These are phyloP conservation scores for Apaloderma vittatum DNA, from an alignment of 2,113 vertebrate species.

Conservation along the genomic window DNA sequence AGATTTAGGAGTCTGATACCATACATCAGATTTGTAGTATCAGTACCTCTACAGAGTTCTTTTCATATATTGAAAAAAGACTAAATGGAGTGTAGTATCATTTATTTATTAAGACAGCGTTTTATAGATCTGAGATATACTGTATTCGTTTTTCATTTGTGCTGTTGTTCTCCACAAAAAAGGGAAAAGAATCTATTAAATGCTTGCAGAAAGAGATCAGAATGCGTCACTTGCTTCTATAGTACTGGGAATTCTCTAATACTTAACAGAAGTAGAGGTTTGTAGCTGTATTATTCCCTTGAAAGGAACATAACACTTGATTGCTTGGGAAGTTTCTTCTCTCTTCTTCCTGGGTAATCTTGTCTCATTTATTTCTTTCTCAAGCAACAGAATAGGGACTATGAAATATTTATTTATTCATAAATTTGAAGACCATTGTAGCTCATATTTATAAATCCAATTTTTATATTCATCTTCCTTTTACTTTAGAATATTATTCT, in stretches of 20 bases:
- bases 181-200: background rate
- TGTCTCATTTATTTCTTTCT: background rate
- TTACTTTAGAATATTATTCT: background rate
- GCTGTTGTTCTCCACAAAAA: background rate
- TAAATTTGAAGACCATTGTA: background rate
- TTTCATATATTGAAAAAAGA: conserved; percentile 32
- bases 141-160: background rate
- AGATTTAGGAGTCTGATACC: background rate
- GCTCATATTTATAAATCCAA: background rate
- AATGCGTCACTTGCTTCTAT: background rate
- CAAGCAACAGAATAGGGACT: background rate
- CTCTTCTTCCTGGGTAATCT: background rate
- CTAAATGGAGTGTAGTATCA: background rate
- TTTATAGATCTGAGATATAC: background rate
- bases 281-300: background rate
- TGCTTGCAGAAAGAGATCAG: background rate
- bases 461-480: background rate
- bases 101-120: background rate
- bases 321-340: background rate
- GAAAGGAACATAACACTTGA: background rate
- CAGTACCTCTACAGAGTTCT: conserved; percentile 46
- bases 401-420: conserved; percentile 6
- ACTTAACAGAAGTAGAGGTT: background rate
- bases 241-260: background rate
- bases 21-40: conserved; percentile 20